Evolutionary conservation across 2,888 invertebrate genomes (phyloP).

Genomic region (Drosophila setosimentum): DNA sequence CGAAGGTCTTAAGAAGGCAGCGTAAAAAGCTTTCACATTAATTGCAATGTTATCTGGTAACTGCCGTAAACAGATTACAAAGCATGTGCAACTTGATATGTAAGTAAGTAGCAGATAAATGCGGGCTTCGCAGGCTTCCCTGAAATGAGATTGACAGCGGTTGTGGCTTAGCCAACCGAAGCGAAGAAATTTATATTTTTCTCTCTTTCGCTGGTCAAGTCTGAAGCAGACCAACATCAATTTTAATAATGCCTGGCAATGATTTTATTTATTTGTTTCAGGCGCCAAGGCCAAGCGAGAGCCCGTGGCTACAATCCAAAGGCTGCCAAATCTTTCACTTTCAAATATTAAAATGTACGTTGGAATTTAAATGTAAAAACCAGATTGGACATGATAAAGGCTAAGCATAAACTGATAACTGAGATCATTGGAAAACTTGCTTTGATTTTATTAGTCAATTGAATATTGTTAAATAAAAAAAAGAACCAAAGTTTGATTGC

Average conservation of each 20-base stretch:
- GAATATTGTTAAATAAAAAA: background rate
- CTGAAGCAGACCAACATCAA: conserved; percentile 60
- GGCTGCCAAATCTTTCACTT: conserved; percentile 39
- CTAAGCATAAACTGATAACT: conserved; percentile 4
- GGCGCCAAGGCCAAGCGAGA: conserved; percentile 29
- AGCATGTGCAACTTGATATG: conserved; percentile 40
- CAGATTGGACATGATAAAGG: conserved; percentile 3
- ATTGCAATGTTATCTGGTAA: conserved; percentile 72
- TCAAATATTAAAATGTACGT: conserved; percentile 59
- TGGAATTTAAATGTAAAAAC: conserved; percentile 38
- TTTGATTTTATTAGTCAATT: background rate
- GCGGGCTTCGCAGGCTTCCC: conserved; percentile 37
- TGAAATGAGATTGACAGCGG: conserved; percentile 70
- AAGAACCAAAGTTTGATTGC: too few relatives aligned
- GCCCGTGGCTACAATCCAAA: conserved; percentile 22
- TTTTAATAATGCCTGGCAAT: conserved; percentile 67
- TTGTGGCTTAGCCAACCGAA: conserved; percentile 58
- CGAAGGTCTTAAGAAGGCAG: conserved; percentile 11
- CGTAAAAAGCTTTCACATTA: conserved; percentile 79
- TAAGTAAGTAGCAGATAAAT: conserved; percentile 10
- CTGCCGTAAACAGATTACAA: conserved; percentile 59
- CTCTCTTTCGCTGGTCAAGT: conserved; percentile 17
- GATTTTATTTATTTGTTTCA: conserved; percentile 55
- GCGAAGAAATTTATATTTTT: conserved; percentile 17
- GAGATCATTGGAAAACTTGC: background rate